Evolutionary conservation across 2,888 invertebrate species (phyloP).

Genomic region (Pinctada fucata): DNA sequence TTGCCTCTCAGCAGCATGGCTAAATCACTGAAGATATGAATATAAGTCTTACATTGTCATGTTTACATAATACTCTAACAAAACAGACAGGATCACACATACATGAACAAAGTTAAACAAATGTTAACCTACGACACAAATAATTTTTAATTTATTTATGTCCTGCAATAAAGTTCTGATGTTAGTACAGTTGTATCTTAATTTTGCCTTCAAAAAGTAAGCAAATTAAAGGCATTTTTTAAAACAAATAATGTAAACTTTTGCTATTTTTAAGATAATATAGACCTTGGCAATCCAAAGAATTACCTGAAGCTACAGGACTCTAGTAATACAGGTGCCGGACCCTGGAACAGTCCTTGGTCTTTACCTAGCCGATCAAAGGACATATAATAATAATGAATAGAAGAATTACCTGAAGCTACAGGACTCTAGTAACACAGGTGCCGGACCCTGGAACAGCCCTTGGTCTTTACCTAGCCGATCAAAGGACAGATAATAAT

Average conservation of each 20-base stretch:
- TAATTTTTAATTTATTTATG: too few species aligned
- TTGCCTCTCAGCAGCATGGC: constrained; percentile 62
- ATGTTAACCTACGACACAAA: too few species aligned
- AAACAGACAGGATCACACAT: too few species aligned
- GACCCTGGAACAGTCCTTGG: constrained; percentile 69
- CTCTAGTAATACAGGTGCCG: constrained; percentile 67
- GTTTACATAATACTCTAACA: too few species aligned
- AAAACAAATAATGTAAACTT: too few species aligned
- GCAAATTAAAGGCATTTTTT: too few species aligned
- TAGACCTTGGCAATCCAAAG: too few species aligned
- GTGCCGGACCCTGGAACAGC: constrained; percentile 67
- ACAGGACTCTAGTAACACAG: constrained; percentile 69
- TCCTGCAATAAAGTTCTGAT: too few species aligned
- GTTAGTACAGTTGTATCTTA: too few species aligned
- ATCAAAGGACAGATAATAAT: constrained; percentile 58
- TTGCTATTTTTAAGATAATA: too few species aligned
- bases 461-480: constrained; percentile 69
- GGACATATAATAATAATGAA: constrained; percentile 34
- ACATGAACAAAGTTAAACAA: too few species aligned
- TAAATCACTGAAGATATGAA: constrained; percentile 47
- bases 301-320: constrained; percentile 58
- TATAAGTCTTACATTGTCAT: background rate
- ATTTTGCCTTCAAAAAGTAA: too few species aligned
- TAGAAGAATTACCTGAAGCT: constrained; percentile 42
- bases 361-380: constrained; percentile 70